Base-by-base conservation (phyloP, 2,113 vertebrate genomes). In the Xenopus laevis region DNA sequence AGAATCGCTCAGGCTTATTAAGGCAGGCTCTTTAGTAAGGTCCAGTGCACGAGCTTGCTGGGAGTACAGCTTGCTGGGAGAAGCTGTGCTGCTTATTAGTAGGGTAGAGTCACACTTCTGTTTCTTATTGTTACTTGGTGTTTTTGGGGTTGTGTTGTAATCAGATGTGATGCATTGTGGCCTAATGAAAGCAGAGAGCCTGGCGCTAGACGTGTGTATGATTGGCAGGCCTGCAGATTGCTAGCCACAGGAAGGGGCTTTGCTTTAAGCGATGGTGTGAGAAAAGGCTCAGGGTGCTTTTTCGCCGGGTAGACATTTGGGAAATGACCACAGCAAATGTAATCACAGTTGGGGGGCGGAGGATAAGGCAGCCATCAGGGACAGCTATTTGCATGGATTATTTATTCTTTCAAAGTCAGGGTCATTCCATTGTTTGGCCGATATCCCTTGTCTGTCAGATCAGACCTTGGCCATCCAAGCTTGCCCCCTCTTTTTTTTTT, bases 301-400 rank as follows among this genome's bases (percentile, higher is more conserved):
- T 81, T 73, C 33, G 59, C 79, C 86, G 65, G 83, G 84, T 82
- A 72, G 89, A 83, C 86, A 53, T 71, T 90, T 81, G 89, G 90
- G 89, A 87, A 89, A 88, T 89, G 91, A 89, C 91, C 91, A 85
- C 86, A 82, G 88, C 87, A 85, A 89, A 89, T 82, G 87, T 68
- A 87, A 87, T 84, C 88, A 82, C 85, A 83, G 89, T 79, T 81
- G 86, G 82, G 71, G 84, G 17, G 78, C 79, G 82, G 78, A 27
- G 46, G 77, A 47, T 84, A 70, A 70, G 33, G 50, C 66, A 63
- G 74, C 74, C 74, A 70, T 77, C 80, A 10, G 66, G 71, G 82
- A 80, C 72, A 55, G 69, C 61, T 84, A 86, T 71, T 80, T 84
- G 58, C 91, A 90, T 91, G 88, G 91, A 92, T 93, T 89, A 92